Evolutionary conservation across 1,140 invertebrate genomes (phyloP), one percentile per base, ranked within the genome.

Genomic region (Globodera ellingtonae): DNA sequence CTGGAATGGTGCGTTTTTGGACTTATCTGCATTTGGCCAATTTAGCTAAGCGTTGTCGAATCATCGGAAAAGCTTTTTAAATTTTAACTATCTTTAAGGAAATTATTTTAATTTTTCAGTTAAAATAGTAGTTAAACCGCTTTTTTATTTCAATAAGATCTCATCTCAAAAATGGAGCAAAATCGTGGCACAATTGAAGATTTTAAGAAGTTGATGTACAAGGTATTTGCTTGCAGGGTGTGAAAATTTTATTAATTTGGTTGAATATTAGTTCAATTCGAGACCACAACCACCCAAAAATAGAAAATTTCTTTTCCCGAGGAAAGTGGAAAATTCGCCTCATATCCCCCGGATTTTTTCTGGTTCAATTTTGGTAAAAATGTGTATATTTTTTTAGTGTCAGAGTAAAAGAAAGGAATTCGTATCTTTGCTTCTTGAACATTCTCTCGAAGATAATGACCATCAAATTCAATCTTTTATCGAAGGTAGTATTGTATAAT

Each of bases 201-300:
- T 5, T 84, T 81, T 59, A 85, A 84, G 65, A 71, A 56, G 50
- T 62, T 84, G 4, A 84, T 84, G 83, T 84, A 84, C 74, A 75
- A 85, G 79, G 82, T 83, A 48, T 35, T 35, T 35, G 35, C 35
- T 35, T 35, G 35, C 35, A 35, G 35, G 35, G 35, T n/a, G 35
- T 35, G 35, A 35, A 35, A 35, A 35, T 35, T 2, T 35, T 35
- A 35, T 35, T 35, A 35, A 35, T 35, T 35, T 35, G 35, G 3
- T 35, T 0, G 35, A 35, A 35, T 0, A 35, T 35, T 35, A 35
- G 35, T 35, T 2, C 35, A 35, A 35, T 35, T 24, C 1, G 35
- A 35, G 35, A 35, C 35, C 35, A 3, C 3, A 35, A 35, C 35
- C 35, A 3, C 35, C 35, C 35, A 2, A 35, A 35, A 35, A 35